Base-by-base conservation (phyloP, 2,113 vertebrate species). In the Triplophysa siluroides region DNA sequence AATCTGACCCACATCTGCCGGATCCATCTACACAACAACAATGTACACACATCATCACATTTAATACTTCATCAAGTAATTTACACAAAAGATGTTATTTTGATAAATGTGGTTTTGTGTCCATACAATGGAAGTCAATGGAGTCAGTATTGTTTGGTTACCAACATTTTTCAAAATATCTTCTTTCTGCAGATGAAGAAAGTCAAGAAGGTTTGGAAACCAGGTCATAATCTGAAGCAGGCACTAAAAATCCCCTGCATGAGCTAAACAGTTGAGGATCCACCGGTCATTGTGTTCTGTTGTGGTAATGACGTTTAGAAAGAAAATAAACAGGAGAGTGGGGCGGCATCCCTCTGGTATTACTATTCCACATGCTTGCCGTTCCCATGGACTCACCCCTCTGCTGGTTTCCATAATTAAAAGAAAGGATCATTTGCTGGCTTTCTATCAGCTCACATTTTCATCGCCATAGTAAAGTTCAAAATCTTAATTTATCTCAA, bases 1-100 rank as follows among this genome's bases (percentile, higher is more conserved):
- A 68, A 45, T 64, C 29, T 61, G 38, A 29, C 12, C 58, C 72
- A 67, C 78, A 73, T 67, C 72, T 76, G 81, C 58, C 77, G 26
- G 67, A 79, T 43, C 72, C 33, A 41, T 73, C 61, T 79, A 78
- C 80, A 83, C 77, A 85, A 82, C 76, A 76, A 58, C 80, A 80
- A n/a, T 73, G 73, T 67, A 52, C 54, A 73, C 66, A 83, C 64
- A 54, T 73, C 61, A 7, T 38, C 33, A 38, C 33, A 38, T 76
- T 63, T 19, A 24, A 29, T 41, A 45, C 24, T 61, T 76, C 78
- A 5, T 9, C 21, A 58, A 58, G 11, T 54, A 2, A 14, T 52
- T 52, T 14, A 14, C 68, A 33, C 29, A 33, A 33, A 33, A 33
- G 4, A 33, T 33, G 29, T 7, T 38, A 38, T 6, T 38, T 38